Percentiles rank a stretch among this genome's conserved stretches.
Evolutionary conservation across 2,797 vertebrate genomes (phyloP).

Genomic region (Chelonia mydas): DNA sequence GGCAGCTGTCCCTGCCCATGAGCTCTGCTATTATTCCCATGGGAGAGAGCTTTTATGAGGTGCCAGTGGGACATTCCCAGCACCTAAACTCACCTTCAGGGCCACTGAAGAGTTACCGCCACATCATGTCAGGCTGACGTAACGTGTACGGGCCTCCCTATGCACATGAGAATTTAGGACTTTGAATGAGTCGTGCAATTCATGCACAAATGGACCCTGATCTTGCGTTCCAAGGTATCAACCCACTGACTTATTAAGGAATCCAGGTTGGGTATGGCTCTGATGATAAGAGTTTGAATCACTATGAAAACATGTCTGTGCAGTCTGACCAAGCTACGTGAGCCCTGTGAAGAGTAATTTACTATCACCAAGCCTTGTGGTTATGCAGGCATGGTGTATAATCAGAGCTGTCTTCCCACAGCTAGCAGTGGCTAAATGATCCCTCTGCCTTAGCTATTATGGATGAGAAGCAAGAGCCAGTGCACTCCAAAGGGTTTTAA

Average conservation of each 20-base stretch:
- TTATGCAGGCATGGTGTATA: background rate
- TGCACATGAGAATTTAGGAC: background rate
- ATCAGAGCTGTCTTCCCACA: background rate
- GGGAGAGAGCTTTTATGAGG: background rate
- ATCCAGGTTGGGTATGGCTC: background rate
- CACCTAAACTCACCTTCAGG: background rate
- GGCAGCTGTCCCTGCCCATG: background rate
- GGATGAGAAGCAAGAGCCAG: background rate
- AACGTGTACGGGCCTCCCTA: background rate
- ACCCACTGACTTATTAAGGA: background rate
- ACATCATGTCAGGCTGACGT: background rate
- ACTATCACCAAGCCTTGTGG: background rate
- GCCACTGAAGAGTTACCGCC: background rate
- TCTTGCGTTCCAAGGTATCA: background rate
- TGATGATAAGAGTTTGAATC: background rate
- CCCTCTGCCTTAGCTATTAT: background rate
- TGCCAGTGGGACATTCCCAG: background rate
- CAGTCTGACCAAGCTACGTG: background rate
- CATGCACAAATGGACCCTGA: background rate
- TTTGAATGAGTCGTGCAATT: background rate
- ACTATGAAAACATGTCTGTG: background rate
- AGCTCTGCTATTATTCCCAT: fast-evolving
- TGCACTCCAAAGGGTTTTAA: background rate
- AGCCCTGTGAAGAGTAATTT: background rate
- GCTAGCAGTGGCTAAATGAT: constrained; percentile 27